A percentile compares a stretch with the other conserved stretches of the same genome.
Evolutionary conservation across 2,113 vertebrate species (phyloP).

Genomic region (Elachura formosa): DNA sequence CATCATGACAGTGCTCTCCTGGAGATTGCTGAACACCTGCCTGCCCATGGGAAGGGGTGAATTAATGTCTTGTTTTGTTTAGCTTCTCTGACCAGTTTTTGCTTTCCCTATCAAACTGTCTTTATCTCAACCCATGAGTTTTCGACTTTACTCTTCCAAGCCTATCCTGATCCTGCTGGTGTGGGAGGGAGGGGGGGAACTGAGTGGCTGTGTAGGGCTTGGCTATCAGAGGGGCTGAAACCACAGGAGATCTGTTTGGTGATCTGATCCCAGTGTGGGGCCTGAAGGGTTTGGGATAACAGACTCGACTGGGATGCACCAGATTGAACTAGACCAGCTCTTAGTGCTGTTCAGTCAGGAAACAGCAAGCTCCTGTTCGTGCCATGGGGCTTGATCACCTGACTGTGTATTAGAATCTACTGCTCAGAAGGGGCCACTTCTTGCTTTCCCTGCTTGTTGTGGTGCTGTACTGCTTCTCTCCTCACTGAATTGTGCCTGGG

Average conservation of each 20-base stretch:
- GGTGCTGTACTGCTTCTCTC: background rate
- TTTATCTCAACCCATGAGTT: background rate
- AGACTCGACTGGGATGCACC: background rate
- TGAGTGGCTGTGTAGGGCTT: background rate
- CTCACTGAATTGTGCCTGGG: background rate
- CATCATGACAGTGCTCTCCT: background rate
- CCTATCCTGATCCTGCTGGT: background rate
- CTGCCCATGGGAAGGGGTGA: background rate
- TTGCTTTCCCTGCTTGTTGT: background rate
- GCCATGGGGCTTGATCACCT: background rate
- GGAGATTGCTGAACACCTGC: background rate
- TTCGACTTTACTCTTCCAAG: background rate
- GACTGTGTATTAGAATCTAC: background rate
- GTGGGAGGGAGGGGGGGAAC: background rate
- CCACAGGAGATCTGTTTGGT: background rate
- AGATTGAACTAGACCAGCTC: background rate
- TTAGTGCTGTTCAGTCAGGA: background rate
- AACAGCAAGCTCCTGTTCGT: background rate
- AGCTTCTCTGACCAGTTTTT: rapidly evolving
- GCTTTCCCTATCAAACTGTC: background rate
- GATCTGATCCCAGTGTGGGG: too few species aligned
- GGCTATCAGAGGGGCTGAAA: background rate
- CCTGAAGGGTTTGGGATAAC: background rate
- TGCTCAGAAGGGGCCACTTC: background rate
- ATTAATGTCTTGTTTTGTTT: background rate